A percentile compares a stretch with the other conserved stretches of the same genome.
These are phyloP conservation scores for Montipora foliosa DNA, from an alignment of 64 coral and sea anemone genomes.

Conservation along the genomic window DNA sequence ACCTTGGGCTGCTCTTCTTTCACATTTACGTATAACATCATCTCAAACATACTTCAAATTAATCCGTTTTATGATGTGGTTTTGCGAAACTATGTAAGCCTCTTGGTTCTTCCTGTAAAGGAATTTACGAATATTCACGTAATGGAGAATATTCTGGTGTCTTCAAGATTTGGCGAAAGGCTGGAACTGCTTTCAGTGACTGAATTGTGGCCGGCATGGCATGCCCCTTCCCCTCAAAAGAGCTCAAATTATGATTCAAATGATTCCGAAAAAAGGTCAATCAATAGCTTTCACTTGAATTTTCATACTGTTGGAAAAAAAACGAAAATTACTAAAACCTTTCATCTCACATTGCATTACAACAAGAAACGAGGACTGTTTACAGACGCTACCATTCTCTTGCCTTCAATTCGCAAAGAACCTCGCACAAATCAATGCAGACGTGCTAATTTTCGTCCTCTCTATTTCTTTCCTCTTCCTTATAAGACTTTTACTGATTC, in stretches of 20 bases:
- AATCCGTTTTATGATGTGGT: constrained; percentile 39
- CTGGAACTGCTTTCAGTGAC: neutral
- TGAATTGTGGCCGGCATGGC: no score
- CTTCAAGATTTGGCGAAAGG: neutral
- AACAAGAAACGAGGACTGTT: no score
- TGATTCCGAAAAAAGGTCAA: no score
- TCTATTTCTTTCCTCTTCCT: no score
- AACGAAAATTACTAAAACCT: no score
- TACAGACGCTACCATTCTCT: no score
- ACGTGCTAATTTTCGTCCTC: neutral
- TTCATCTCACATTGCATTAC: no score
- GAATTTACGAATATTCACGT: neutral
- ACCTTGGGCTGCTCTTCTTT: neutral
- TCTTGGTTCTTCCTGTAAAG: neutral
- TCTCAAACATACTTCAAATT: constrained; percentile 5
- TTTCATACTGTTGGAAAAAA: no score
- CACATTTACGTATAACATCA: neutral
- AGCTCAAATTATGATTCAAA: no score
- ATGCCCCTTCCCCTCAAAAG: no score
- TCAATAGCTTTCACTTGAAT: no score
- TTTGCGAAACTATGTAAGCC: constrained; percentile 5
- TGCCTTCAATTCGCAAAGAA: no score
- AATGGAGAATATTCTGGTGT: neutral
- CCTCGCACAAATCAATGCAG: neutral
- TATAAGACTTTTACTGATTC: neutral